Conservation (phyloP, 2,113 vertebrate species). For the Cranoglanis bouderius region DNA sequence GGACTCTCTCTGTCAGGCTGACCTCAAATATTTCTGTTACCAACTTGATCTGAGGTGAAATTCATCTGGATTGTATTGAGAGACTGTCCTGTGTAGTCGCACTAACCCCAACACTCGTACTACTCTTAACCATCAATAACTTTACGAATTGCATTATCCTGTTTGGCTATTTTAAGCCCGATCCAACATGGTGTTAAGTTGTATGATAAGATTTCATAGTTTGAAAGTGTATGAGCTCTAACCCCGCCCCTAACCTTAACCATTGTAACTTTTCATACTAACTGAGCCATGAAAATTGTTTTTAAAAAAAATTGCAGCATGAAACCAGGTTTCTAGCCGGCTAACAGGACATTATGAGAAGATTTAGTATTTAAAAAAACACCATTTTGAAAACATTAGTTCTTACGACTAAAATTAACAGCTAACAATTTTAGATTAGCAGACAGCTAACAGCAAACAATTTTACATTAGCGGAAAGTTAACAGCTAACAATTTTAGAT, state of each 20-base stretch:
- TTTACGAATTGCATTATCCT: background rate
- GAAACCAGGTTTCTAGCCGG: background rate
- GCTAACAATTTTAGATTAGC: background rate
- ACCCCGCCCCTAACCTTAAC: background rate
- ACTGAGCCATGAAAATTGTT: background rate
- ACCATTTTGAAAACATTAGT: background rate
- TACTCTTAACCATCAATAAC: background rate
- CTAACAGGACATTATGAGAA: background rate
- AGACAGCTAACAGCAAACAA: background rate
- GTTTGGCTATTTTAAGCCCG: background rate
- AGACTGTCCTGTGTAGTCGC: background rate
- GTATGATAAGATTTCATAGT: background rate
- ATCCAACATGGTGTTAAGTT: background rate
- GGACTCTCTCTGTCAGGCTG: conserved; percentile 16
- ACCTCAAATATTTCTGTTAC: conserved; percentile 11
- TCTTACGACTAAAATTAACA: background rate
- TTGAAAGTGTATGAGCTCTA: background rate
- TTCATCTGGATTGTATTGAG: background rate
- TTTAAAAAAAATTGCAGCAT: background rate
- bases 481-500: background rate
- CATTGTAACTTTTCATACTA: background rate
- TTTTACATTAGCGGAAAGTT: background rate
- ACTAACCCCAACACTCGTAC: background rate
- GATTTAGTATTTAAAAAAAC: background rate
- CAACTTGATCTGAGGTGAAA: background rate